These are phyloP conservation scores for Papilio demoleus DNA, from an alignment of 2,888 invertebrate species.

Conservation along the genomic window DNA sequence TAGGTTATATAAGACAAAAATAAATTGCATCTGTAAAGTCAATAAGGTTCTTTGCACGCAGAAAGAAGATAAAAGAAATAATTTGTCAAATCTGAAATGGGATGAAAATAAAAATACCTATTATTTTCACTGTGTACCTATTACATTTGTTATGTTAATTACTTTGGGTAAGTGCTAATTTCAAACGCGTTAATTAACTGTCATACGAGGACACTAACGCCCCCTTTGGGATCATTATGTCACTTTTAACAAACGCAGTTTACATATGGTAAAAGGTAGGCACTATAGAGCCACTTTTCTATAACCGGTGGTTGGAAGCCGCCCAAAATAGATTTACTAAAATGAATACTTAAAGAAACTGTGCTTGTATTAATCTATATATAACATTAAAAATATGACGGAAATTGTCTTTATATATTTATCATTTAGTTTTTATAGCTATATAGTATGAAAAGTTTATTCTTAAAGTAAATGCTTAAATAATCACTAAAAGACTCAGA, in stretches of 20 bases:
- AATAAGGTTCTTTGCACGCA: background rate
- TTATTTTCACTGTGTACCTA: background rate
- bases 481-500: background rate
- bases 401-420: too few relatives aligned
- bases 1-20: too few relatives aligned
- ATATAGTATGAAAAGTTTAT: too few relatives aligned
- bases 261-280: background rate
- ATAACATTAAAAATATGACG: too few relatives aligned
- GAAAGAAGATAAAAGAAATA: background rate
- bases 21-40: too few relatives aligned
- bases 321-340: background rate
- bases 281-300: background rate
- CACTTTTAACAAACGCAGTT: background rate
- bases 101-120: too few relatives aligned
- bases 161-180: background rate
- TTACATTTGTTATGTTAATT: background rate
- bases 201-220: slow-evolving; percentile 13
- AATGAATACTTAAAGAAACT: too few relatives aligned
- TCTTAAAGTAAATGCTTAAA: too few relatives aligned
- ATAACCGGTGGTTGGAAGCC: background rate
- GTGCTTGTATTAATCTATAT: too few relatives aligned
- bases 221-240: background rate
- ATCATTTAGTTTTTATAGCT: too few relatives aligned
- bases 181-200: slow-evolving; percentile 9
- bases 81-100: background rate